Evolutionary conservation across 1,140 invertebrate genomes (phyloP).

Genomic region (Heliconius congener): DNA sequence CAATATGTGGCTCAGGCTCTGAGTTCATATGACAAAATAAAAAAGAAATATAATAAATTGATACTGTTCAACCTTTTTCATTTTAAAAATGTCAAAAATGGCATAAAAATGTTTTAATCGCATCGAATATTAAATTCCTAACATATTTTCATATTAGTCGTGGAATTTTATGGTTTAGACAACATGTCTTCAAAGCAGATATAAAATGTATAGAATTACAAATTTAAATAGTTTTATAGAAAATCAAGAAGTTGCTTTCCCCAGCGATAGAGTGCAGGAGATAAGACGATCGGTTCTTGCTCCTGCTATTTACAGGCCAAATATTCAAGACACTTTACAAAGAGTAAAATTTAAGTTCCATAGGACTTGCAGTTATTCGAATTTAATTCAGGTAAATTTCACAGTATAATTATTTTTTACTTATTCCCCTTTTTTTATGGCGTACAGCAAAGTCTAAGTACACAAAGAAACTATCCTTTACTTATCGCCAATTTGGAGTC

Average conservation of each 20-base stretch:
- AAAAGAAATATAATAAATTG: background rate
- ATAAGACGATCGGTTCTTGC: conserved; percentile 57
- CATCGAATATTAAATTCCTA: background rate
- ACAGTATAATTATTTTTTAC: too few relatives aligned
- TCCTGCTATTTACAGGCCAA: conserved; percentile 53
- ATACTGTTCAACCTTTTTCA: background rate
- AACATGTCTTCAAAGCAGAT: conserved; percentile 44
- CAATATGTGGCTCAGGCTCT: too few relatives aligned
- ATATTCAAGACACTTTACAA: conserved; percentile 62
- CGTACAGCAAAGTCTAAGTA: too few relatives aligned
- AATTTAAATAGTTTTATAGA: conserved; percentile 59
- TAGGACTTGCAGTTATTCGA: conserved; percentile 59
- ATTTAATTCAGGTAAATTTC: conserved; percentile 53
- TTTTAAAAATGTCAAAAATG: conserved; percentile 10
- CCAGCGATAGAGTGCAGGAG: conserved; percentile 58
- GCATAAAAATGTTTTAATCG: conserved; percentile 9
- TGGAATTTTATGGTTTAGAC: conserved; percentile 38
- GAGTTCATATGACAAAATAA: background rate
- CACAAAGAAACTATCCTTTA: too few relatives aligned
- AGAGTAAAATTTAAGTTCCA: conserved; percentile 67
- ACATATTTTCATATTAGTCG: conserved; percentile 32
- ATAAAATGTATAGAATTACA: conserved; percentile 66
- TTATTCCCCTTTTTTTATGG: too few relatives aligned
- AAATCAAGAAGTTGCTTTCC: conserved; percentile 51
- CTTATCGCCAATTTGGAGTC: too few relatives aligned